These are phyloP conservation scores for Drosophila merina DNA, from an alignment of 2,888 invertebrate species.

Conservation along the genomic window DNA sequence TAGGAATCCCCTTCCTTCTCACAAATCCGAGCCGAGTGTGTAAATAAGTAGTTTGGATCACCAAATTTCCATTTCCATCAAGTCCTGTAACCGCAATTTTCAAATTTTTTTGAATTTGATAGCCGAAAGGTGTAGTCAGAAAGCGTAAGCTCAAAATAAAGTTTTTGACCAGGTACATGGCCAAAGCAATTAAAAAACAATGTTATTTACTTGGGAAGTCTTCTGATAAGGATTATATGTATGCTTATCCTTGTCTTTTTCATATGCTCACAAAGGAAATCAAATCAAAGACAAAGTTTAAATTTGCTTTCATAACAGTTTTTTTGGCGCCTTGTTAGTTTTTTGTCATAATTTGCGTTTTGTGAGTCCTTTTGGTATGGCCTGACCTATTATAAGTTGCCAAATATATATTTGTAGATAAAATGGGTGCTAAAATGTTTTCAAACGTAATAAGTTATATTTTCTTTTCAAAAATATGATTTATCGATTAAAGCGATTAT, in stretches of 20 bases:
- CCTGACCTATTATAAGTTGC: too few species aligned
- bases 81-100: constrained; percentile 17
- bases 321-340: too few species aligned
- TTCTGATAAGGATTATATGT: neutral
- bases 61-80: constrained; percentile 6
- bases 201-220: neutral
- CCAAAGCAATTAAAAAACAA: constrained; percentile 35
- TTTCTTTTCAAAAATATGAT: too few species aligned
- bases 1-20: neutral
- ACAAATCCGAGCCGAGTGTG: neutral
- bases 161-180: constrained; percentile 55
- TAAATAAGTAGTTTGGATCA: constrained; percentile 52
- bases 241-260: neutral
- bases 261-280: too few species aligned
- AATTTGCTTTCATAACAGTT: too few species aligned
- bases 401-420: too few species aligned
- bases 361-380: too few species aligned
- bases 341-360: too few species aligned
- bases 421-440: too few species aligned
- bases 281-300: too few species aligned
- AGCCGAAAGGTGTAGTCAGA: constrained; percentile 54
- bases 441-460: too few species aligned
- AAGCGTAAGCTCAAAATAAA: neutral
- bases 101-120: constrained; percentile 43
- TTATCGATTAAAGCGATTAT: too few species aligned